These are phyloP conservation scores for Anarsia innoxiella DNA, from an alignment of 2,888 invertebrate genomes.

Conservation along the genomic window DNA sequence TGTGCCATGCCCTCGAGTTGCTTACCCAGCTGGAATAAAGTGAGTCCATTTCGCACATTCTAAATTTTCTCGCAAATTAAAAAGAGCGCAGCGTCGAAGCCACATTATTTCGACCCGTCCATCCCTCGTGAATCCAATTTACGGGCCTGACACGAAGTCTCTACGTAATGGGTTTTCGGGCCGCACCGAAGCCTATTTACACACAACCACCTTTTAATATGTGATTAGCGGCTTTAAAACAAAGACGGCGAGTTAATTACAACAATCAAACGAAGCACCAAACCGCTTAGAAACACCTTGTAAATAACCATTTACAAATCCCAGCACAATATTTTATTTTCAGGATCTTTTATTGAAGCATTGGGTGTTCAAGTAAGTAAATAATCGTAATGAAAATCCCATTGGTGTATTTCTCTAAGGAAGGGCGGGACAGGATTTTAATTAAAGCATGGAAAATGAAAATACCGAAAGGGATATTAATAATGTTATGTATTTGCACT, in stretches of 20 bases:
- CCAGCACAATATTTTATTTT: too few relatives aligned
- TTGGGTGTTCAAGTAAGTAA: background rate
- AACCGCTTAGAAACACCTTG: too few relatives aligned
- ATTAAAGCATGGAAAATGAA: slow-evolving; percentile 1
- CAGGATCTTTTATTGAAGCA: too few relatives aligned
- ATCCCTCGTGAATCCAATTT: slow-evolving; percentile 60
- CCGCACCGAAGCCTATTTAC: slow-evolving; percentile 52
- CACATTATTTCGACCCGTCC: slow-evolving; percentile 51
- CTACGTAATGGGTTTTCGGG: slow-evolving; percentile 56
- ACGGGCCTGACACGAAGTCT: slow-evolving; percentile 43
- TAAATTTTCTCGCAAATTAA: slow-evolving; percentile 44
- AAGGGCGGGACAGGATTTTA: background rate
- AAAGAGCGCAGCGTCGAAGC: slow-evolving; percentile 40
- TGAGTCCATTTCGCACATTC: slow-evolving; percentile 22
- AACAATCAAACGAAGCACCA: background rate
- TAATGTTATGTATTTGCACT: background rate
- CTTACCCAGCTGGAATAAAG: background rate
- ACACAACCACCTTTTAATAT: slow-evolving; percentile 33
- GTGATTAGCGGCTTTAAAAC: slow-evolving; percentile 25
- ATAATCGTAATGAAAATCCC: background rate
- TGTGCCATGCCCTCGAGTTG: too few relatives aligned
- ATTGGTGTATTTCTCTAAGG: background rate
- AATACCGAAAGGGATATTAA: background rate
- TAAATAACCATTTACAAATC: too few relatives aligned
- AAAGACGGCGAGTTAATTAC: slow-evolving; percentile 13